Evolutionary conservation across 2,113 vertebrate species (phyloP), one percentile per base, ranked within the genome.

Genomic region (Dicaeum eximium): DNA sequence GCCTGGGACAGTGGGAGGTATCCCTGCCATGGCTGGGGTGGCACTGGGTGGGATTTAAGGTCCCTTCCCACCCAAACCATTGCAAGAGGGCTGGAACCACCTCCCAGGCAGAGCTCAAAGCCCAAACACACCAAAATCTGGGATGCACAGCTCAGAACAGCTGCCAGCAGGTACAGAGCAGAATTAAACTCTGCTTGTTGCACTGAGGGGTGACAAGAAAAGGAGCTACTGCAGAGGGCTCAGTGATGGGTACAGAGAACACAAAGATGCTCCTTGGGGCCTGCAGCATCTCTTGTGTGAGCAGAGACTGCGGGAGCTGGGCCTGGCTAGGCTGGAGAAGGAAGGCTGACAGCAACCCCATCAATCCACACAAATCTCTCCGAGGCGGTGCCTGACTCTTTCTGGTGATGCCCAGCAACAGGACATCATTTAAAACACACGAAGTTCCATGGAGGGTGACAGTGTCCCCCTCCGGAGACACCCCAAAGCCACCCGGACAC

Each of bases 1-100:
- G 0, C 4, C 47, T 45, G 40, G 64, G 23, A 7, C 2, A 45
- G 3, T 2, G 28, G 28, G 2, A 79, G 24, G 7, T 54, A 56
- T 9, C 24, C 56, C 48, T 79, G 47, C 13, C 22, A 58, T 1
- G 38, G 28, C 44, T 60, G 15, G 40, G 28, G 15, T 30, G 35
- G 30, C 15, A 42, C 13, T 25, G 22, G 11, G 0, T 10, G n/a
- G 16, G 13, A 0, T 64, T 40, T 15, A 8, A 15, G 13, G 11
- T 25, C n/a, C 60, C 24, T 25, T 25, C 16, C 57, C 14, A 25
- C 24, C 35, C 40, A 54, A 62, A 54, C 30, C 17, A 40, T n/a
- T 5, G 54, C 18, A 28, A 1, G 18, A 54, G 23, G 6, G 64
- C 38, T 70, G 54, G 45, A 61, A n/a, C 6, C 33, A 44, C 11